Evolutionary conservation across 2,113 vertebrate genomes (phyloP), one percentile per base, ranked within the genome.

Genomic region (Cricetomys ansorgei): DNA sequence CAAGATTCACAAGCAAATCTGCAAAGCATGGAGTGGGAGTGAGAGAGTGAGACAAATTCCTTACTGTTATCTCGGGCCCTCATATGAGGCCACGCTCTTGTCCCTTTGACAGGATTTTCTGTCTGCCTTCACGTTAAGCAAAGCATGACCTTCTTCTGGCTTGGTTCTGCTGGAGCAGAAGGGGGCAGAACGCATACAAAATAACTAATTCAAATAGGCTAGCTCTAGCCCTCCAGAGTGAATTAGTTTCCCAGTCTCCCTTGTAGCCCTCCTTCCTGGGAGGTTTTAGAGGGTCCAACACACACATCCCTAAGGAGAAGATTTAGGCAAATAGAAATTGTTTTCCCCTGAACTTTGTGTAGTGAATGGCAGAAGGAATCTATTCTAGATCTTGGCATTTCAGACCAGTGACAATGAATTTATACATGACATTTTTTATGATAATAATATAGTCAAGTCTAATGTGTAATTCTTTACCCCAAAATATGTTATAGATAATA

Each of bases 1-100:
- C 37, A 95, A 76, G 93, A 90, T 27, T 31, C 87, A 96, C 45
- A 59, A 37, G 37, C 55, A 95, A 94, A 72, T 76, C 45, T 73
- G 53, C 84, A 55, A 11, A 13, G 59, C 13, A 3, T 50, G 0
- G 34, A 85, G 40, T 69, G 86, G 29, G 48, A 85, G 40, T 69
- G 86, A 25, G 48, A 62, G 37, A 64, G 31, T 17, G 34, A 86
- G 29, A 88, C 17, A 57, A 70, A 31, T 11, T 34, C 2, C 13
- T 83, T 67, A 7, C 16, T 90, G 75, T 85, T 62, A 64, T 27
- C 25, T 53, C 43, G 21, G 73, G 3, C 48, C 73, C 86, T 29
- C 34, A 79, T 37, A 21, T 69, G 34, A 55, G 19, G 72, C 72
- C 16, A 43, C 17, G 19, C 5, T n/a, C n/a, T n/a, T n/a, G n/a